These are phyloP conservation scores for Melanotaenia parkinsoni DNA, from an alignment of 2,797 vertebrate genomes.

Conservation along the genomic window DNA sequence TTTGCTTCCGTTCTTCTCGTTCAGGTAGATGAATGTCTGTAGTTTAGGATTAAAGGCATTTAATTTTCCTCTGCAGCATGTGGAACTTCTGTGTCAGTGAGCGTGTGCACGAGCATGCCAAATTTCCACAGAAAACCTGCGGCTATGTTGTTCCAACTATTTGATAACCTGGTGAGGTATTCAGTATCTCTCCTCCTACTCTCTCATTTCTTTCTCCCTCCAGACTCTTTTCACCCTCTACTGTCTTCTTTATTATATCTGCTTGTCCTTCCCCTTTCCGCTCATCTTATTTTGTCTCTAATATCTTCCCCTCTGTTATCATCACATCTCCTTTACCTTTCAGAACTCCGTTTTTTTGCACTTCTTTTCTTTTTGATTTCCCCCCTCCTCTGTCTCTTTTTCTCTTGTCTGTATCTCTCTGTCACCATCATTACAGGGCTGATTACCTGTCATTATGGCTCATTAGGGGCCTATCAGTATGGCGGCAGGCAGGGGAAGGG, in stretches of 20 bases:
- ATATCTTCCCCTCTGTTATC: constrained; percentile 62
- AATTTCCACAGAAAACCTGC: constrained; percentile 70
- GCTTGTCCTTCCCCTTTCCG: constrained; percentile 30
- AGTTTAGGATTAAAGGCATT: constrained; percentile 44
- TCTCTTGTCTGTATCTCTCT: constrained; percentile 65
- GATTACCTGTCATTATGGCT: constrained; percentile 84
- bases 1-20: constrained; percentile 44
- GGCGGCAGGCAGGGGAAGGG: constrained; percentile 70
- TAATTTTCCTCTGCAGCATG: constrained; percentile 64
- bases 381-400: constrained; percentile 15
- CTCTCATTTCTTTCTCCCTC: constrained; percentile 35
- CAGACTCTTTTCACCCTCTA: constrained; percentile 1
- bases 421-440: constrained; percentile 78
- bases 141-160: constrained; percentile 47
- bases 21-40: constrained; percentile 45
- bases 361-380: constrained; percentile 21
- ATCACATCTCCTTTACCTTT: constrained; percentile 57
- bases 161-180: constrained; percentile 71
- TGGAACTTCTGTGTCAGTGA: constrained; percentile 46
- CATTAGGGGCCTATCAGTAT: constrained; percentile 78
- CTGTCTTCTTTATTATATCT: constrained; percentile 43
- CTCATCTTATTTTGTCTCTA: constrained; percentile 44
- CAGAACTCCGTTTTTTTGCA: constrained; percentile 23
- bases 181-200: constrained; percentile 42
- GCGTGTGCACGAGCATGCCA: constrained; percentile 34